These are phyloP conservation scores for Drosophila nebulosa DNA, from an alignment of 1,140 invertebrate species.

Conservation along the genomic window DNA sequence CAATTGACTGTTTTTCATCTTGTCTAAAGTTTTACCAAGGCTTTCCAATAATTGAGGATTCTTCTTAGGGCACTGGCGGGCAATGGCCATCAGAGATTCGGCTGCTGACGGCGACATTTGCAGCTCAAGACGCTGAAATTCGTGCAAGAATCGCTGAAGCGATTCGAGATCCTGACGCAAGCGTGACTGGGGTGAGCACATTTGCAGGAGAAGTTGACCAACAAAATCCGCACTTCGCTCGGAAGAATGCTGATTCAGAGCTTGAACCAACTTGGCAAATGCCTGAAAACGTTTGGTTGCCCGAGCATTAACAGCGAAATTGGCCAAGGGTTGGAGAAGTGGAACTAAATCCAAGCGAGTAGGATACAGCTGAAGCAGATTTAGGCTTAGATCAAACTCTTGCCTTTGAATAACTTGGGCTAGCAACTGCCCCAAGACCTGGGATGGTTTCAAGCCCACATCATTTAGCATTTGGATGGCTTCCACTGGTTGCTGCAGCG, in stretches of 20 bases:
- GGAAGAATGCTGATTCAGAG: conserved; percentile 37
- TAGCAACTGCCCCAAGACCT: conserved; percentile 75
- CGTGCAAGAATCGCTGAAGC: conserved; percentile 53
- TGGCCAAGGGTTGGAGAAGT: conserved; percentile 39
- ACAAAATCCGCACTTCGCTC: conserved; percentile 58
- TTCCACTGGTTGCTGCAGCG: conserved; percentile 60
- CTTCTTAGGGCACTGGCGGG: background rate
- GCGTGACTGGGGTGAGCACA: conserved; percentile 55
- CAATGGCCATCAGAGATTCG: conserved; percentile 26
- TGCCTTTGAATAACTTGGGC: conserved; percentile 70
- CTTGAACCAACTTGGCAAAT: conserved; percentile 52
- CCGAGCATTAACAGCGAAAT: conserved; percentile 53
- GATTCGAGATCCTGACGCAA: conserved; percentile 44
- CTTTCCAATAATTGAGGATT: conserved; percentile 2
- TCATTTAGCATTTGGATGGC: conserved; percentile 76
- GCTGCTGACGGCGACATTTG: conserved; percentile 56
- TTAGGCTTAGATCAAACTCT: conserved; percentile 54
- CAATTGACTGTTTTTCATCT: conserved; percentile 49
- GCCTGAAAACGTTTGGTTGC: conserved; percentile 63
- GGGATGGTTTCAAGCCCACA: conserved; percentile 59
- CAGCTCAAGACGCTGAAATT: conserved; percentile 51
- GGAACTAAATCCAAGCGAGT: conserved; percentile 49
- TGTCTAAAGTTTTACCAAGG: conserved; percentile 41
- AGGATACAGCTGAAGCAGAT: conserved; percentile 63
- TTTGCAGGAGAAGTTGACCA: conserved; percentile 54